Evolutionary conservation across 2,113 vertebrate species (phyloP).

Genomic region (Litocranius walleri): DNA sequence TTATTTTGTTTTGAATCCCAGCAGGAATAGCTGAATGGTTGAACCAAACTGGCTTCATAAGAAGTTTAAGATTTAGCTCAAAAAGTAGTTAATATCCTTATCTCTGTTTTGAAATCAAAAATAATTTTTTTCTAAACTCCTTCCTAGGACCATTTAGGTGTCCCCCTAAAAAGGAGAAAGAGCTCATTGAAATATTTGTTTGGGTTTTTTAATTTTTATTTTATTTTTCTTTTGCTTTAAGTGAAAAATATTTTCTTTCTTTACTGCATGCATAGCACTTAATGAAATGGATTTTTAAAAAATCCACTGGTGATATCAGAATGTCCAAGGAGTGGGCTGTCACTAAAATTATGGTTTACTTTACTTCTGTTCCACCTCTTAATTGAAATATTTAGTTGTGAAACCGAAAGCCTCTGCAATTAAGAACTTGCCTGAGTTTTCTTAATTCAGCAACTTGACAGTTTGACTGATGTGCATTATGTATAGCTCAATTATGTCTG

Average conservation of each 20-base stretch:
- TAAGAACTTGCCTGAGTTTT: constrained; percentile 80
- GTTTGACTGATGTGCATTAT: constrained; percentile 86
- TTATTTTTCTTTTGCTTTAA: constrained; percentile 41
- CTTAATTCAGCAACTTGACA: constrained; percentile 82
- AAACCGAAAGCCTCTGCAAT: constrained; percentile 77
- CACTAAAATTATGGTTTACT: constrained; percentile 75
- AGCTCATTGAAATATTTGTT: constrained; percentile 60
- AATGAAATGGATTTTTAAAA: constrained; percentile 66
- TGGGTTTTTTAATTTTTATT: not conserved
- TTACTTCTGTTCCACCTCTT: constrained; percentile 74
- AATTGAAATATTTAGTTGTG: constrained; percentile 81
- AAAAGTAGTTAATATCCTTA: constrained; percentile 69
- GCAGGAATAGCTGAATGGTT: constrained; percentile 67
- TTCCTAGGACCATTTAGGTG: not conserved
- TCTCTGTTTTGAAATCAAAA: constrained; percentile 68
- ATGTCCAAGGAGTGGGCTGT: constrained; percentile 69
- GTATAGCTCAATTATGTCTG: constrained; percentile 86
- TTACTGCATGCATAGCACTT: constrained; percentile 75
- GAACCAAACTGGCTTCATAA: constrained; percentile 71
- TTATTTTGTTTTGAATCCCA: constrained; percentile 73
- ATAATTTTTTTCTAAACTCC: constrained; percentile 55
- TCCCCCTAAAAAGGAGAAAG: constrained; percentile 19
- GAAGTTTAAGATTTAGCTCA: constrained; percentile 61
- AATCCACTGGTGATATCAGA: constrained; percentile 71
- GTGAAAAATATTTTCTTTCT: constrained; percentile 52